Percentiles rank a stretch among this genome's conserved stretches.
These are phyloP conservation scores for Adelognathus sp. DNA, from an alignment of 2,888 invertebrate genomes.

Conservation along the genomic window DNA sequence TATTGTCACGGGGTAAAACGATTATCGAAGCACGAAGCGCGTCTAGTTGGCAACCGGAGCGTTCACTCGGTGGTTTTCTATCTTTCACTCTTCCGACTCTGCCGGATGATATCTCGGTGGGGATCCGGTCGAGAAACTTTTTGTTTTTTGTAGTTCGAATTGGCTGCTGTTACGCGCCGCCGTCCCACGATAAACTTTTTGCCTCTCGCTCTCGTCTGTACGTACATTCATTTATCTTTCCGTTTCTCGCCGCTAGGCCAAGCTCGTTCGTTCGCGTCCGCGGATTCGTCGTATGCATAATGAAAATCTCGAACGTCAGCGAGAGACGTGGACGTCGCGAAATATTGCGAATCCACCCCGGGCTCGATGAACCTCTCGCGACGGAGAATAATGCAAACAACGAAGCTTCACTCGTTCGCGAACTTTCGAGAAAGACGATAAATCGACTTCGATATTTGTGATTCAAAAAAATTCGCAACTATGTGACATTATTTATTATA, in stretches of 20 bases:
- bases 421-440: background rate
- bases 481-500: background rate
- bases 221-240: background rate
- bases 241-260: background rate
- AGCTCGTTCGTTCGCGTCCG: background rate
- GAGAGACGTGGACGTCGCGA: background rate
- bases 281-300: constrained; percentile 36
- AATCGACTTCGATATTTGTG: background rate
- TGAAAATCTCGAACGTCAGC: constrained; percentile 14
- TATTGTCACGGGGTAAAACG: constrained; percentile 42
- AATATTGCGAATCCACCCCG: background rate
- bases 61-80: background rate
- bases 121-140: constrained; percentile 3
- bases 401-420: background rate
- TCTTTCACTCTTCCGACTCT: background rate
- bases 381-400: background rate
- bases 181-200: background rate
- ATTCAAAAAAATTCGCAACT: background rate
- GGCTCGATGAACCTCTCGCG: background rate
- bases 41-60: constrained; percentile 6
- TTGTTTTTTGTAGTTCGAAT: background rate
- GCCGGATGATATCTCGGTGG: constrained; percentile 9
- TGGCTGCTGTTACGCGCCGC: background rate
- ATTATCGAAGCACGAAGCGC: constrained; percentile 35
- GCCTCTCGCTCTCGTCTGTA: background rate